Percentiles rank a stretch among this genome's conserved stretches.
Evolutionary conservation across 1,140 invertebrate genomes (phyloP).

Genomic region (Trachymyrmex cornetzi): DNA sequence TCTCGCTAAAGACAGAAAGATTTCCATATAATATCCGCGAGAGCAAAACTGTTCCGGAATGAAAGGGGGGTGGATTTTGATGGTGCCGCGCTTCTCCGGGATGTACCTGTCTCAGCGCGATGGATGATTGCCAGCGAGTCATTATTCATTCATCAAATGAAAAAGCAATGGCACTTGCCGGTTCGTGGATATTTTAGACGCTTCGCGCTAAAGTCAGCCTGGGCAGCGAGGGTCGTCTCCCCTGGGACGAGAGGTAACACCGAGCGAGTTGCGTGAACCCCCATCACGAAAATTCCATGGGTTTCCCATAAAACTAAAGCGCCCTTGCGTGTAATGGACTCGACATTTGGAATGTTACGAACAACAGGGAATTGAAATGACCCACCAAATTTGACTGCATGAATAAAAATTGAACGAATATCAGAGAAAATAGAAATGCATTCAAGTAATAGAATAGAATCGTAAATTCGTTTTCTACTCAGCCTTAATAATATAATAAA

Average conservation of each 20-base stretch:
- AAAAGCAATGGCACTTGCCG: conserved; percentile 68
- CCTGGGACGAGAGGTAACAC: conserved; percentile 63
- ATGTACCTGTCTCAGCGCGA: conserved; percentile 59
- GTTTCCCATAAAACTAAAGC: conserved; percentile 72
- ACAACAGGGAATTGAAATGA: conserved; percentile 55
- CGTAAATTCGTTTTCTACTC: background rate
- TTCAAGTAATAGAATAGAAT: background rate
- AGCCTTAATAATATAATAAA: background rate
- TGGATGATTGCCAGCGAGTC: conserved; percentile 67
- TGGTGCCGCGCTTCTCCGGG: background rate
- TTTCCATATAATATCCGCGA: conserved; percentile 35
- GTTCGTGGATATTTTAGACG: conserved; percentile 76
- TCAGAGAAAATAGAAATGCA: background rate
- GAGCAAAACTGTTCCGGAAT: conserved; percentile 37
- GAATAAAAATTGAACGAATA: conserved; percentile 27
- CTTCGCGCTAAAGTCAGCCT: conserved; percentile 62
- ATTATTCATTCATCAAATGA: conserved; percentile 76
- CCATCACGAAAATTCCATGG: conserved; percentile 63
- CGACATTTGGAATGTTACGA: conserved; percentile 68
- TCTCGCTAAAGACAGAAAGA: conserved; percentile 43
- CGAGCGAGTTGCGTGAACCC: conserved; percentile 67
- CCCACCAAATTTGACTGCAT: conserved; percentile 48
- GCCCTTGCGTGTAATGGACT: conserved; percentile 68
- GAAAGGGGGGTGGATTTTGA: conserved; percentile 18
- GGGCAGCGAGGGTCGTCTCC: conserved; percentile 59